Evolutionary conservation across 2,888 invertebrate genomes (phyloP).

Genomic region (Pomacea canaliculata): DNA sequence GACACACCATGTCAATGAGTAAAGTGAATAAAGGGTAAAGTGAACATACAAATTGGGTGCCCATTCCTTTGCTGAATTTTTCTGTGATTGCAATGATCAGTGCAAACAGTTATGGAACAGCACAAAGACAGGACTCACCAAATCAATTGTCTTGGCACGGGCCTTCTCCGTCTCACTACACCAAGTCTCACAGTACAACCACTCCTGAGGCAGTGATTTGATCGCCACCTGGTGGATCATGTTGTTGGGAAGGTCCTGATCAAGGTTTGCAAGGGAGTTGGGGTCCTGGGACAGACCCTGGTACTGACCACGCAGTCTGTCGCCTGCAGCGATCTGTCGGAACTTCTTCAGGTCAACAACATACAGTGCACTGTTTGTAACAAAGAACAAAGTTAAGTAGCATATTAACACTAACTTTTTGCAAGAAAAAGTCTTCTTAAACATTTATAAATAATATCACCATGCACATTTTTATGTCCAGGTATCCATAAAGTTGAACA

Average conservation of each 20-base stretch:
- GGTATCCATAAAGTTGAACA: no score
- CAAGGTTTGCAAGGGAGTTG: slow-evolving; percentile 95
- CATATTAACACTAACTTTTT: no score
- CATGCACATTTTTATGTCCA: not conserved
- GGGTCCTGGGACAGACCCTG: slow-evolving; percentile 99
- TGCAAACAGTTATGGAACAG: no score
- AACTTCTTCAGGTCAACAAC: slow-evolving; percentile 97
- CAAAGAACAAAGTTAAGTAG: not conserved
- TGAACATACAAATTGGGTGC: no score
- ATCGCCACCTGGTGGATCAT: slow-evolving; percentile 75
- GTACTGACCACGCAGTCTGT: slow-evolving; percentile 96
- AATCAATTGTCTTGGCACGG: slow-evolving; percentile 95
- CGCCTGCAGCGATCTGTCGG: slow-evolving; percentile 97
- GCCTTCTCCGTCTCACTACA: slow-evolving; percentile 87
- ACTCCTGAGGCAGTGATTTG: slow-evolving; percentile 98
- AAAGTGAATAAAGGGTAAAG: no score
- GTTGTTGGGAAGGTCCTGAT: slow-evolving; percentile 97
- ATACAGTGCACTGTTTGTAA: slow-evolving; percentile 87
- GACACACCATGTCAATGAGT: no score
- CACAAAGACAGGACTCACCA: slow-evolving; percentile 76
- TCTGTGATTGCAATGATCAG: no score
- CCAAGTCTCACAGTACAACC: slow-evolving; percentile 99
- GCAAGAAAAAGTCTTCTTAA: no score
- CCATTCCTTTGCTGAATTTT: no score
- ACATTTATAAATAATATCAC: no score